phyloP scores from a whole-genome alignment of 2,888 invertebrate genomes.

The Coecobrya sp. region DNA sequence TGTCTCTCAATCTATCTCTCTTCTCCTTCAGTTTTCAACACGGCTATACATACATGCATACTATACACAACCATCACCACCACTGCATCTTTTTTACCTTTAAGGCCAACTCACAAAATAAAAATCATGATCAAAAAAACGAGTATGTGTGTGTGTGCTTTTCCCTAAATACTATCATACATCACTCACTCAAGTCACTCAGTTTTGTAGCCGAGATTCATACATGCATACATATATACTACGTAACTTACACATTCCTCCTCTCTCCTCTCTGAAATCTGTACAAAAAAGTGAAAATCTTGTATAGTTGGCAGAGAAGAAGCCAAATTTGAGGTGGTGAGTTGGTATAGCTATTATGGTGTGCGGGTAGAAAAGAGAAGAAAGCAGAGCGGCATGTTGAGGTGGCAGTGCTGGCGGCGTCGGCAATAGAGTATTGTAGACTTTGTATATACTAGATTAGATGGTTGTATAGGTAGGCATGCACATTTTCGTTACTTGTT shows the following conservation, averaged over 20 bases:
- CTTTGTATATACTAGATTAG: too few species aligned
- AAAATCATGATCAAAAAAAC: conserved; percentile 61
- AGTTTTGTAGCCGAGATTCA: conserved; percentile 2
- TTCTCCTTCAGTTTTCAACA: conserved; percentile 72
- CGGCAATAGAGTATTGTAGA: too few species aligned
- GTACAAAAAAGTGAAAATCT: conserved; percentile 22
- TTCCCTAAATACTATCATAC: conserved; percentile 72
- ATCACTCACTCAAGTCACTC: conserved; percentile 70
- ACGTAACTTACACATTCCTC: neutral
- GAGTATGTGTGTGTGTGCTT: conserved; percentile 45
- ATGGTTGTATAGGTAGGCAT: neutral
- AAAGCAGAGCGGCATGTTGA: neutral
- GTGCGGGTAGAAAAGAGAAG: neutral
- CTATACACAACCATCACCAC: neutral
- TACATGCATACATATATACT: neutral
- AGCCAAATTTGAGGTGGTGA: conserved; percentile 44
- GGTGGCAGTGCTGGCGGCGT: too few species aligned
- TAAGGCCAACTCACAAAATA: conserved; percentile 54
- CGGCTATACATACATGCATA: conserved; percentile 16
- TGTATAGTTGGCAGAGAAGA: neutral
- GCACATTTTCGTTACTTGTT: conserved; percentile 45
- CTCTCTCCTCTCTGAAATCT: too few species aligned
- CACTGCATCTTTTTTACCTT: conserved; percentile 70
- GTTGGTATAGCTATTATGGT: neutral
- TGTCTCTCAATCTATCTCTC: conserved; percentile 39